Evolutionary conservation across 2,113 vertebrate species (phyloP), one percentile per base, ranked within the genome.

Genomic region (Bubo scandiacus): DNA sequence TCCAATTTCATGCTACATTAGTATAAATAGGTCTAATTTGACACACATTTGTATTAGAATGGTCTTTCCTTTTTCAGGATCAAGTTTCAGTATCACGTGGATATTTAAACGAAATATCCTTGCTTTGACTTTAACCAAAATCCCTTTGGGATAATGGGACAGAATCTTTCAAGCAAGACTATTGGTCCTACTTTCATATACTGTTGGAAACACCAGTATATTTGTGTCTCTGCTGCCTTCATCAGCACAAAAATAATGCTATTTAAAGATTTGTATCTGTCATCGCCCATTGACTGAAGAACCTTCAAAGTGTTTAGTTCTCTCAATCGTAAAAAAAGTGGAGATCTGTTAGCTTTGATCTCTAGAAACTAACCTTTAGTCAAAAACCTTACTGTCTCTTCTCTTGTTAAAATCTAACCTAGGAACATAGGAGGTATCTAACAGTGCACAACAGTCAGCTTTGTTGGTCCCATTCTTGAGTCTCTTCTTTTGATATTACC

Each of bases 1-100:
- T 96, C 66, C 96, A 77, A 94, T 94, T 97, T 98, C 97, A 97
- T 97, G 83, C 85, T 97, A 93, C 70, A 83, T 96, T 97, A 96
- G 70, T 91, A 96, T 49, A 65, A 92, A 84, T 92, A 91, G 85
- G 75, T 93, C 80, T 97, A 94, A 96, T 97, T 96, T 96, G 61
- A 93, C 68, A 59, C 11, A 43, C 25, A 45, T 79, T 85, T 90
- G 9, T 93, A 82, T 72, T 82, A 83, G 77, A 96, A 97, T 93
- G 40, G 90, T 73, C 27, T 65, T 90, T 89, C 58, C 54, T 66
- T 94, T 61, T 90, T 97, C 38, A 72, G 79, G 89, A 57, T 63
- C 26, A 86, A 47, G 86, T 91, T 96, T 95, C 80, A 89, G 74
- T 94, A 94, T 83, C 62, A 80, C 9, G 2, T 65, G 79, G 61